A percentile compares a stretch with the other conserved stretches of the same genome.
Conservation (phyloP, 2,797 vertebrate genomes). For the Ambastaia sidthimunki region DNA sequence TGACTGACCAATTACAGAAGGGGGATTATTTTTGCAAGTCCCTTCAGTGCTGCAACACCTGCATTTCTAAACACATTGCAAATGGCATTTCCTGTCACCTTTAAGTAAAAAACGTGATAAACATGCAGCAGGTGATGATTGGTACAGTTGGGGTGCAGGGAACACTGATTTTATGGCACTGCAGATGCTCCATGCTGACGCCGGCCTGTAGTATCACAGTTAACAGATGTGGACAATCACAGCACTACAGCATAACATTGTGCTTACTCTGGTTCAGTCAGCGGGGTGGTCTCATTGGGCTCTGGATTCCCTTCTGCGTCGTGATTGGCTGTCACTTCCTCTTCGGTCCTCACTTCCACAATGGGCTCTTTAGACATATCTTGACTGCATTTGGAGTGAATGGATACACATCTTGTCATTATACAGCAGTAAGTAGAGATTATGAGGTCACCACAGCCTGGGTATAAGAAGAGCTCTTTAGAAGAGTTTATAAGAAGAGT, state of each 20-base stretch:
- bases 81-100: constrained; percentile 10
- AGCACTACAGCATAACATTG: not conserved
- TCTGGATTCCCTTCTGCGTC: constrained; percentile 92
- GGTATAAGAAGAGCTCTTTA: constrained; percentile 18
- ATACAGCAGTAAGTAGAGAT: constrained; percentile 14
- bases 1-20: not conserved
- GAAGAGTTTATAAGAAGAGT: not conserved
- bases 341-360: constrained; percentile 93
- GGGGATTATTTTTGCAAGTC: not conserved
- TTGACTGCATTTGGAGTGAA: constrained; percentile 80
- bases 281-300: constrained; percentile 95
- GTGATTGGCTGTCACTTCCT: constrained; percentile 94
- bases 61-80: not conserved
- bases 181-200: not conserved
- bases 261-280: constrained; percentile 96
- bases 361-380: constrained; percentile 98
- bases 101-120: not conserved
- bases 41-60: not conserved
- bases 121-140: constrained; percentile 1
- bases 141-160: not conserved
- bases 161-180: constrained; percentile 3
- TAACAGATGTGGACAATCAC: not conserved
- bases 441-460: constrained; percentile 27
- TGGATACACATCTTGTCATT: constrained; percentile 21
- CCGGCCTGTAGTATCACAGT: not conserved